Evolutionary conservation across 2,888 invertebrate genomes (phyloP).

Genomic region (Cryptocephalus moraei): DNA sequence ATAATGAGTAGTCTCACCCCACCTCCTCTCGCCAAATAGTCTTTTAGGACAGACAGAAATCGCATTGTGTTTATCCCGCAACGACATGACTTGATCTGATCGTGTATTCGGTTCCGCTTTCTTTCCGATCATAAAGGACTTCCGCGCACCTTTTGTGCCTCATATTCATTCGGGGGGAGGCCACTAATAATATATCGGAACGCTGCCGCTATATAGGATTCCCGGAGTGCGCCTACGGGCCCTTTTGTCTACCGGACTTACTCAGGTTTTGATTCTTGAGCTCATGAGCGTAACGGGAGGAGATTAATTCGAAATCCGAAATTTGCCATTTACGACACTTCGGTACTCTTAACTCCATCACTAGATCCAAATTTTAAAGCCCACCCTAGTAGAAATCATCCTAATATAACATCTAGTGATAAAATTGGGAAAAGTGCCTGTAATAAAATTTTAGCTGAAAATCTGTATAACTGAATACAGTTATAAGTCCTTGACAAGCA

Average conservation of each 20-base stretch:
- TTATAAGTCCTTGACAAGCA: too few species aligned
- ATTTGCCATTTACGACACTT: too few species aligned
- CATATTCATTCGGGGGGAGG: conserved; percentile 31
- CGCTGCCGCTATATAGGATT: conserved; percentile 26
- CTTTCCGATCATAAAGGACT: conserved; percentile 33
- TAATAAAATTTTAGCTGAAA: too few species aligned
- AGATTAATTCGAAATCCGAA: too few species aligned
- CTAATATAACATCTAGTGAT: too few species aligned
- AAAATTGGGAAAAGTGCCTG: too few species aligned
- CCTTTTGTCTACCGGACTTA: conserved; percentile 25
- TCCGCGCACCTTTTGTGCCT: conserved; percentile 37
- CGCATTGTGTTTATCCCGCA: conserved; percentile 25
- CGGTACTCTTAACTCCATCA: too few species aligned
- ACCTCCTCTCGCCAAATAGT: conserved; percentile 16
- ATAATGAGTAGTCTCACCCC: conserved; percentile 29
- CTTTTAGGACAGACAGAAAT: conserved; percentile 18
- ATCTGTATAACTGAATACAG: too few species aligned
- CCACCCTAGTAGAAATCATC: too few species aligned
- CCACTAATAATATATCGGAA: conserved; percentile 34
- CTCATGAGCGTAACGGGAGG: neutral
- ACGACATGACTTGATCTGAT: conserved; percentile 36
- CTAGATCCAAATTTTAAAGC: too few species aligned
- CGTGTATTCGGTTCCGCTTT: conserved; percentile 33
- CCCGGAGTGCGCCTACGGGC: conserved; percentile 30
- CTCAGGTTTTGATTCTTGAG: conserved; percentile 20